phyloP scores from a whole-genome alignment of 2,113 vertebrate species.

The Rhea americana region DNA sequence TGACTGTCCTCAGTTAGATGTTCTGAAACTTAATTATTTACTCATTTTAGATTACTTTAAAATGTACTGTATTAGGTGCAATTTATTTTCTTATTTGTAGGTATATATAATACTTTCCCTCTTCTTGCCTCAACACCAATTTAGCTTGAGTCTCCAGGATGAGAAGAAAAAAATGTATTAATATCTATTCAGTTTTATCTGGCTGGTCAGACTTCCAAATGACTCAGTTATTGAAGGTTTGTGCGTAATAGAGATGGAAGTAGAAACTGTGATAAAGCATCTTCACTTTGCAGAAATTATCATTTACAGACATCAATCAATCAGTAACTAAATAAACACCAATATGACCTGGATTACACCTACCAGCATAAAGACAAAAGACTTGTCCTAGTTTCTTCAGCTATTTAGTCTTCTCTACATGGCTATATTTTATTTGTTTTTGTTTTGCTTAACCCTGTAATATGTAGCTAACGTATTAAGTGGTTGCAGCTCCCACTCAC shows the following conservation, averaged over 20 bases:
- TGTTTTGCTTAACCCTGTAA: not conserved
- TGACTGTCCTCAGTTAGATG: not conserved
- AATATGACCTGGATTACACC: not conserved
- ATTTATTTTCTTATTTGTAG: slow-evolving; percentile 8
- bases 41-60: not conserved
- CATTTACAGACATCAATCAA: not conserved
- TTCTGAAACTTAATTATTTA: not conserved
- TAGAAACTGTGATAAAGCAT: slow-evolving; percentile 1
- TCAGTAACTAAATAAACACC: not conserved
- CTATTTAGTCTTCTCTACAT: not conserved
- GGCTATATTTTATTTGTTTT: not conserved
- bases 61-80: not conserved
- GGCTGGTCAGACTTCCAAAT: not conserved
- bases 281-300: not conserved
- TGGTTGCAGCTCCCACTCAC: not conserved
- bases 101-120: not conserved
- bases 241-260: not conserved
- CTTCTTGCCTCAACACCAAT: not conserved
- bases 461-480: not conserved
- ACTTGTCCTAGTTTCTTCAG: not conserved
- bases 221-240: not conserved
- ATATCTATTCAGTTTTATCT: not conserved
- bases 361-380: not conserved
- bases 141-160: not conserved
- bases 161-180: not conserved